These are phyloP conservation scores for Alligator mississippiensis DNA, from an alignment of 2,113 vertebrate species.

Conservation along the genomic window DNA sequence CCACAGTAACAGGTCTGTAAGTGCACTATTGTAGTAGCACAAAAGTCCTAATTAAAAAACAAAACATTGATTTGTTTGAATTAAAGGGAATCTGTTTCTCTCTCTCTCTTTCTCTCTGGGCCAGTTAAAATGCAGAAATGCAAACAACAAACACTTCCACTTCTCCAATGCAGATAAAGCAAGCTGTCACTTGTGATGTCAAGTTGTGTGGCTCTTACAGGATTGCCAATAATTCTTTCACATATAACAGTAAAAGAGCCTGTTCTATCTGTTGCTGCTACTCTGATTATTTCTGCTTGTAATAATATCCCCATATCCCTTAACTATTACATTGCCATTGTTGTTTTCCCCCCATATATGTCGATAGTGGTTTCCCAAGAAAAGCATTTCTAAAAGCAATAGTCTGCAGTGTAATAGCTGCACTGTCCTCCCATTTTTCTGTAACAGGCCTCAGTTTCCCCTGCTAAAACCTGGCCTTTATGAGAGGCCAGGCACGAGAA, in stretches of 20 bases:
- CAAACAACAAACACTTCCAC: background rate
- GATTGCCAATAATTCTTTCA: background rate
- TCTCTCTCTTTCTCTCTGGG: background rate
- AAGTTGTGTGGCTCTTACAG: background rate
- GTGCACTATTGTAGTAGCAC: background rate
- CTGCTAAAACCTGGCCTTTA: background rate
- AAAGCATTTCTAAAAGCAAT: background rate
- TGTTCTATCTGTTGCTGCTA: background rate
- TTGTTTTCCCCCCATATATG: background rate
- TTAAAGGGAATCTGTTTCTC: background rate
- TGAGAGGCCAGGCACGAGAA: background rate
- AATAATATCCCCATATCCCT: background rate
- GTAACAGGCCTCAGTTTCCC: background rate
- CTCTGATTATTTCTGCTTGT: background rate
- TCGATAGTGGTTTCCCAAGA: background rate
- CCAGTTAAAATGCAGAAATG: conserved; percentile 17
- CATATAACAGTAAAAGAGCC: background rate
- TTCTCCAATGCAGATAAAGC: background rate
- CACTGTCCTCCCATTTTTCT: background rate
- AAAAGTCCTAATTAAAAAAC: conserved; percentile 34
- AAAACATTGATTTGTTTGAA: background rate
- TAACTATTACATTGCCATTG: background rate
- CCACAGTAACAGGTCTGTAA: background rate
- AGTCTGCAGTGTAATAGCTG: background rate
- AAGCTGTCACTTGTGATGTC: background rate